Evolutionary conservation across 2,888 invertebrate genomes (phyloP).

Genomic region (Agrochola circellaris): DNA sequence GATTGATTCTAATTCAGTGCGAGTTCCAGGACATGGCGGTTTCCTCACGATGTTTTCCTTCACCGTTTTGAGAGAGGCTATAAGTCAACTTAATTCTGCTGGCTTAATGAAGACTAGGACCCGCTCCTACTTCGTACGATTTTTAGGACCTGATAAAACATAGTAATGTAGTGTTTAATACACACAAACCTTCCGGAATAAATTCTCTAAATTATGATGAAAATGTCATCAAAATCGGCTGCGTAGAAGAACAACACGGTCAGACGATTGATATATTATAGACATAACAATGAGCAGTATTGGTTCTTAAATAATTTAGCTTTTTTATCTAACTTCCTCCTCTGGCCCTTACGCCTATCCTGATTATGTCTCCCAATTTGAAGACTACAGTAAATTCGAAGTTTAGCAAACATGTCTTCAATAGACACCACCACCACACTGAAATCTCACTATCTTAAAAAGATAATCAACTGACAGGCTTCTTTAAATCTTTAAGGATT

Average conservation of each 20-base stretch:
- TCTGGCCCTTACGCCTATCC: neutral
- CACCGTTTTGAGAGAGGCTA: too few relatives aligned
- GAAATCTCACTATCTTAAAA: neutral
- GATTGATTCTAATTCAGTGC: too few relatives aligned
- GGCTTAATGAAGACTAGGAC: too few relatives aligned
- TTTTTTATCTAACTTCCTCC: neutral
- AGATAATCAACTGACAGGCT: neutral
- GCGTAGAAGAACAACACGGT: neutral
- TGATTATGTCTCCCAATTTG: neutral
- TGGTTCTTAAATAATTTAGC: neutral
- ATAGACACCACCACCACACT: too few relatives aligned
- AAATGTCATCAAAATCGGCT: neutral
- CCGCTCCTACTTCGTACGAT: too few relatives aligned
- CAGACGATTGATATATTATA: neutral
- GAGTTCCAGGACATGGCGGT: too few relatives aligned
- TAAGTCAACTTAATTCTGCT: too few relatives aligned
- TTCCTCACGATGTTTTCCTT: too few relatives aligned
- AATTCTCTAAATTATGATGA: too few relatives aligned
- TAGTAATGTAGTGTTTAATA: too few relatives aligned
- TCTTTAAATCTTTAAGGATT: constrained; percentile 6
- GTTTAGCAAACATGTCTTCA: neutral
- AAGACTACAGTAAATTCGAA: neutral
- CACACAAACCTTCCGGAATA: too few relatives aligned
- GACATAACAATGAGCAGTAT: neutral
- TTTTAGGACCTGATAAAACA: too few relatives aligned